phyloP scores from a whole-genome alignment of 2,113 vertebrate species.

The Columba janthina region DNA sequence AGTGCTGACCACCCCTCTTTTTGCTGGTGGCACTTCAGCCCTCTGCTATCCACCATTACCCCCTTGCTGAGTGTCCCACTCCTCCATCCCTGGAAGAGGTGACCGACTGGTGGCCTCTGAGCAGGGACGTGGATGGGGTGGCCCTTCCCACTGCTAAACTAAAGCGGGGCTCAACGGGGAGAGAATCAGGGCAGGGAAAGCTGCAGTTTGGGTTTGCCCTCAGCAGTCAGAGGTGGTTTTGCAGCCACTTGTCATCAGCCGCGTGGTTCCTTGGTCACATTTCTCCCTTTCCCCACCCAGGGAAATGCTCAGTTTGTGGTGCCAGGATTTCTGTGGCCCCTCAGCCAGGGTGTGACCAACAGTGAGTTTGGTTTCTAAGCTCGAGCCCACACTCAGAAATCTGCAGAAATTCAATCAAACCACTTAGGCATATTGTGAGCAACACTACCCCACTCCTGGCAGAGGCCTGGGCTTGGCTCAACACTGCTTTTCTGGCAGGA shows the following conservation, averaged over 20 bases:
- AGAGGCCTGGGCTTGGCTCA: not conserved
- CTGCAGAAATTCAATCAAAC: not conserved
- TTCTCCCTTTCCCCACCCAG: not conserved
- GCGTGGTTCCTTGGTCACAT: rapidly evolving
- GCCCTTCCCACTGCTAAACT: not conserved
- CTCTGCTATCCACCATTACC: not conserved
- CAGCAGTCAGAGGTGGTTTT: not conserved
- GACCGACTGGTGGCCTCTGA: not conserved
- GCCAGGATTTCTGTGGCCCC: not conserved
- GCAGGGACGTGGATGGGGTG: no score
- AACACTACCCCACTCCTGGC: no score
- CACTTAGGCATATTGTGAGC: not conserved
- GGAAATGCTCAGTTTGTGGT: rapidly evolving
- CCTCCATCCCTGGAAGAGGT: not conserved
- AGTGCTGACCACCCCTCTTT: not conserved
- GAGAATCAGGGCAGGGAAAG: not conserved
- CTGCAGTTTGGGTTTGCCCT: not conserved
- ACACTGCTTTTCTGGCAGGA: not conserved
- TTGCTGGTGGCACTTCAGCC: not conserved
- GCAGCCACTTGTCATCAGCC: not conserved
- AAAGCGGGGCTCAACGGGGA: not conserved
- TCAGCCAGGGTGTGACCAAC: not conserved
- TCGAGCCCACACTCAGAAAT: not conserved
- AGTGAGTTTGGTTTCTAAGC: not conserved
- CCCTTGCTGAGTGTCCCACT: not conserved